Base-by-base conservation (phyloP, 2,888 invertebrate genomes). In the Callinectes sapidus region DNA sequence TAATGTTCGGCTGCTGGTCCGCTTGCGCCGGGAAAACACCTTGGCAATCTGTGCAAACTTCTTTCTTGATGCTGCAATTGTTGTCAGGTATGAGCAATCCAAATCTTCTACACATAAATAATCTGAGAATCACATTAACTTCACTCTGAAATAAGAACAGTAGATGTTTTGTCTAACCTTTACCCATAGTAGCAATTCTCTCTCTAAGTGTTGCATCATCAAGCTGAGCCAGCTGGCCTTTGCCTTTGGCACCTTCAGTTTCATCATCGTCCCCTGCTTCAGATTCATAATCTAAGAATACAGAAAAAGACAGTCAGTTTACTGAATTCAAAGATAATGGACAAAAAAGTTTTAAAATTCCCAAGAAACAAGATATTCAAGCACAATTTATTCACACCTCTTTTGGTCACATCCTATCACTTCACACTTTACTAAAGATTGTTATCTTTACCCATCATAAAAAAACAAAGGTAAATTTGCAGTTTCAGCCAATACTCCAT, bases 21-120 rank as follows among this genome's bases (percentile, higher is more conserved):
- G 95, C 89, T 95, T 94, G 42, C 94, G 92, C 92, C 97, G 97
- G 14, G 97, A 97, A 95, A 98, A 98, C 95, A 98, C 97, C 94
- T 97, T 96, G 13, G 97, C 97, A 94, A 98, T 96, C 96, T 97
- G 98, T 39, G 97, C 97, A 96, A 98, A 98, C 96, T 98, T 98
- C 95, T 97, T 97, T 94, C 97, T 97, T 13, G 98, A 98, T 95
- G 97, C 97, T 97, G 97, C 96, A 14, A 96, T 81, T 35, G 35
- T 81, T 35, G 35, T 16, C 14, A 92, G 32, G 28, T 6, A 71
- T 28, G 5, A 71, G n/a, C 28, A 28, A 28, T 71, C 28, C 10
- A 28, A 28, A 10, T 5, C 28, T 71, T 71, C 6, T n/a, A 28
- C 3, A 71, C 0, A 71, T n/a, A 71, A 71, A 71, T 71, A 28